Base-by-base conservation (phyloP, 2,113 vertebrate species). In the Redunca redunca region DNA sequence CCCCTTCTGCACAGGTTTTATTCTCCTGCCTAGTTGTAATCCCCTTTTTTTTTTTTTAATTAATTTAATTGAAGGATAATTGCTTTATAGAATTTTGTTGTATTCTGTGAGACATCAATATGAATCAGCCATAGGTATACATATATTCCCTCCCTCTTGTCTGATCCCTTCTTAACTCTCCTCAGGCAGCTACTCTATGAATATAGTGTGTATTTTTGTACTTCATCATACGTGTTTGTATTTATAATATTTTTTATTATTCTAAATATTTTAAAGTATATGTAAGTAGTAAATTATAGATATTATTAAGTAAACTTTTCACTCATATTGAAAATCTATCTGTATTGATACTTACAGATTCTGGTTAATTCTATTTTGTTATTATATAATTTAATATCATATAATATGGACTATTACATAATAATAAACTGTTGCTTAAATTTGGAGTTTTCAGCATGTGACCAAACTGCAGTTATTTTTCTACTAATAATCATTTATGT, bases 151-250 rank as follows among this genome's bases (percentile, higher is more conserved):
- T 71, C 17, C n/a, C n/a, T 71, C 19, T 36, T 71, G n/a, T 12
- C n/a, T 81, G n/a, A 84, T 84, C 13, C 43, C 62, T 91, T 84
- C 78, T 77, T 74, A 82, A 80, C 30, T 46, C 55, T 94, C 84
- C 52, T 48, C 17, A 92, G n/a, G 28, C 21, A 90, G 43, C 53
- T 46, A 80, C 58, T 78, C 81, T 13, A 12, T 94, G 33, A 81
- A 86, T 95, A 90, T 92, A 33, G 33, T 71, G 11, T 94, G 1
- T 95, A 46, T 88, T 87, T 97, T 90, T 83, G 64, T 94, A 43
- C 11, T 81, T 87, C 94, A 88, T 2, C 40, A 60, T 67, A 26
- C 57, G 58, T 90, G 9, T 89, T 90, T 86, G 8, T 89, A 60
- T 86, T 67, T 91, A 57, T 40, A 85, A 62, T 46, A 28, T 21